Evolutionary conservation across 2,797 vertebrate genomes (phyloP).

Genomic region (Australoheros facetus): DNA sequence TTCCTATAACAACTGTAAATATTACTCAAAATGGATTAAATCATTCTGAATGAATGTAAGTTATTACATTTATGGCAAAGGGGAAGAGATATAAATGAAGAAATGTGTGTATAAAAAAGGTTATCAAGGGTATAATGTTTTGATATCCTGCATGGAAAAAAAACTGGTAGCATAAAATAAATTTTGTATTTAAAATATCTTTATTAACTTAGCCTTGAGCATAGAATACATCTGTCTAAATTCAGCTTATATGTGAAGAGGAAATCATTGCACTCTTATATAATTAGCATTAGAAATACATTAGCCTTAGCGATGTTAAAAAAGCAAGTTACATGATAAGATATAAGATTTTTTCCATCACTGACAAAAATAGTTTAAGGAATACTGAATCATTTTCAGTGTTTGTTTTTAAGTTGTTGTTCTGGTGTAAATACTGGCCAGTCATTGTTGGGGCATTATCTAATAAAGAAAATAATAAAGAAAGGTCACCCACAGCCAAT

Average conservation of each 20-base stretch:
- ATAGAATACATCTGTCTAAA: background rate
- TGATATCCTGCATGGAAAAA: background rate
- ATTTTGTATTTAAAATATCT: background rate
- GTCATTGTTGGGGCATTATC: background rate
- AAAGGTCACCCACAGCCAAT: background rate
- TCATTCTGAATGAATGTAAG: background rate
- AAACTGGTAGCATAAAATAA: background rate
- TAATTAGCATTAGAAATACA: no score
- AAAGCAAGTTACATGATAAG: no score
- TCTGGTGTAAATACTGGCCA: background rate
- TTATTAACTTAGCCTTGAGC: background rate
- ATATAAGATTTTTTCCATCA: no score
- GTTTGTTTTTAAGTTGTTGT: background rate
- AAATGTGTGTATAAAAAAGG: background rate
- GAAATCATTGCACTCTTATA: background rate
- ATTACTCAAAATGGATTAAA: background rate
- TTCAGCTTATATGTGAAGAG: background rate
- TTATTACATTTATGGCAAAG: background rate
- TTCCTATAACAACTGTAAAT: no score
- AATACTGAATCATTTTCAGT: background rate
- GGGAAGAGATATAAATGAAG: background rate
- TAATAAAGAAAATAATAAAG: background rate
- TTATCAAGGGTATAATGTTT: background rate
- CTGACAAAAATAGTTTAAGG: no score
- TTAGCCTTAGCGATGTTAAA: no score